Base-by-base conservation (phyloP, 30 jellyfish, hydroid and myxozoan species). In the Sanderia malayensis region DNA sequence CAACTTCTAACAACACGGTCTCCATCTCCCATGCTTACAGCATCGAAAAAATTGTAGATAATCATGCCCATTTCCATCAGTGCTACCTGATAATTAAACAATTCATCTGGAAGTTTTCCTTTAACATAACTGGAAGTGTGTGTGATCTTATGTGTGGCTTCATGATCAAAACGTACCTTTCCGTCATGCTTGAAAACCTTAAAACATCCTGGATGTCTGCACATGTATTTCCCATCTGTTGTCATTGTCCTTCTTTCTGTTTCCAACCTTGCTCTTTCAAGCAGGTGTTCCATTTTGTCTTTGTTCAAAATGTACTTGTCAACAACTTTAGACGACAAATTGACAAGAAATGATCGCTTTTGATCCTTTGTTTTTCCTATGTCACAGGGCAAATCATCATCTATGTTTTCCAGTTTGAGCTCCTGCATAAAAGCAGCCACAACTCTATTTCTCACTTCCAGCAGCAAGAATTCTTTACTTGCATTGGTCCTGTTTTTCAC, bases 1-100 rank as follows among this genome's bases (percentile, higher is more conserved):
- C 55, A 41, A 15, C 55, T 41, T 41, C 55, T 41, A 6, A 41
- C 55, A 41, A 41, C 55, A 41, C 55, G 55, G 15, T 41, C 55
- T 15, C 55, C 55, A 41, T 41, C 55, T 41, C 55, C 55, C 55
- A 41, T 41, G 55, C 55, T 41, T 41, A 41, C 55, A 8, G 55
- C 55, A 41, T 41, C 55, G 15, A 41, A 41, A 15, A 41, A 41
- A 41, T 41, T 8, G 55, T 41, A 41, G 55, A 41, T 41, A 6
- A 41, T 41, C 55, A 41, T 41, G 55, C 55, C 55, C 11, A 41
- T 41, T 41, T 41, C 55, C 55, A 41, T 41, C 11, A 41, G 15
- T 6, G 55, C 55, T 41, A 41, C 8, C 15, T 41, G 55, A 15
- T 41, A 41, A 15, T 41, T 41, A 15, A 41, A 41, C 55, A 41